These are phyloP conservation scores for Ciconia stormi DNA, from an alignment of 2,113 vertebrate genomes.

Conservation along the genomic window DNA sequence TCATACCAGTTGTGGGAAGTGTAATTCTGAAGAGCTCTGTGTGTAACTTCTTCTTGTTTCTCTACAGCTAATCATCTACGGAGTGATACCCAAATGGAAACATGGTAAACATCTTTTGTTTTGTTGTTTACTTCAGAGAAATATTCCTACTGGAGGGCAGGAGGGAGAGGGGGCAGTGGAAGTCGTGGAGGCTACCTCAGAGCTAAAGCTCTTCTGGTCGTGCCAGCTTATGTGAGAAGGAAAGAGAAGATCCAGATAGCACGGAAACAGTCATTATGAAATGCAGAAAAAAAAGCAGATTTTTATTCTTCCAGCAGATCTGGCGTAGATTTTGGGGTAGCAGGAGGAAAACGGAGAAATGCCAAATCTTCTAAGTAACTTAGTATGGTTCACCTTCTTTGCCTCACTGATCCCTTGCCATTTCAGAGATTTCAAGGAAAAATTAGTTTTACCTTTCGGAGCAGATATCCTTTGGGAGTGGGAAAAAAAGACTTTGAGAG, in stretches of 20 bases:
- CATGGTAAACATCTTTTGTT: conserved; percentile 71
- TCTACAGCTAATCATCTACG: conserved; percentile 84
- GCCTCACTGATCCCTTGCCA: background rate
- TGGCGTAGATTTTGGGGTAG: background rate
- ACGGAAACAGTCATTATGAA: background rate
- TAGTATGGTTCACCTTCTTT: background rate
- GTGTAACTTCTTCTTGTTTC: conserved; percentile 28
- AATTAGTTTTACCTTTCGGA: background rate
- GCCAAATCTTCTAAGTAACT: background rate
- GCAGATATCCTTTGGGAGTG: background rate
- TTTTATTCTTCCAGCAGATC: background rate
- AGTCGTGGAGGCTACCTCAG: background rate
- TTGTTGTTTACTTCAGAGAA: conserved; percentile 14
- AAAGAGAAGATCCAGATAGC: background rate
- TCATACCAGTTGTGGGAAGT: background rate
- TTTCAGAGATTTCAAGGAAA: conserved; percentile 2
- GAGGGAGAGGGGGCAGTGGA: background rate
- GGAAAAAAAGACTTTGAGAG: background rate
- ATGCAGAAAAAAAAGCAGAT: background rate
- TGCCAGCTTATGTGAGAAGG: background rate
- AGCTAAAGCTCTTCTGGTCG: background rate
- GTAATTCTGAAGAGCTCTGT: background rate
- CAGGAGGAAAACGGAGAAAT: background rate
- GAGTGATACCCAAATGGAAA: conserved; percentile 73
- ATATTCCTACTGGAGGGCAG: background rate